Percentiles rank a stretch among this genome's conserved stretches.
Evolutionary conservation across 2,888 invertebrate genomes (phyloP).

Genomic region (Argyra leucocephala): DNA sequence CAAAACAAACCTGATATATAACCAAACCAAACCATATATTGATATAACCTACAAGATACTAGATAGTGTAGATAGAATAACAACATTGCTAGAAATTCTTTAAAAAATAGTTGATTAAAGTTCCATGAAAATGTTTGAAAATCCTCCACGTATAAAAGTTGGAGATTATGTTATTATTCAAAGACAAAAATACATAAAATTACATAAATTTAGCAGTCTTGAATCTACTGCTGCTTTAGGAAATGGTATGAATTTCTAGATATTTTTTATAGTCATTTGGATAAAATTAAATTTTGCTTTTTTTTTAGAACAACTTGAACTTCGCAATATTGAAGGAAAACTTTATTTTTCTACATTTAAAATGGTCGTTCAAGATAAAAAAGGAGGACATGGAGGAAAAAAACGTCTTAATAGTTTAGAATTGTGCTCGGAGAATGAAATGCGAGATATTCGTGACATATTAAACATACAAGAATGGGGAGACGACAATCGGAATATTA

Average conservation of each 20-base stretch:
- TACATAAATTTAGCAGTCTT: conserved; percentile 60
- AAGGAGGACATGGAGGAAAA: conserved; percentile 42
- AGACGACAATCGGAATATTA: conserved; percentile 73
- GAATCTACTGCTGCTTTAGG: conserved; percentile 57
- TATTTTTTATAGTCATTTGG: no score
- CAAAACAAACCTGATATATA: neutral
- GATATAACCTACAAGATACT: neutral
- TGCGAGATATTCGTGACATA: conserved; percentile 52
- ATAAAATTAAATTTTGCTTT: neutral
- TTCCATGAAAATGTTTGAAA: conserved; percentile 19
- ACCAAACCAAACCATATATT: neutral
- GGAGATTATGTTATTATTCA: conserved; percentile 69
- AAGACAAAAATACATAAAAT: conserved; percentile 65
- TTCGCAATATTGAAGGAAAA: conserved; percentile 57
- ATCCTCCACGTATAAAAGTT: conserved; percentile 46
- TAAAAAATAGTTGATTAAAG: neutral
- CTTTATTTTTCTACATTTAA: conserved; percentile 68
- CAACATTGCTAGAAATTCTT: no score
- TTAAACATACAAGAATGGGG: conserved; percentile 60
- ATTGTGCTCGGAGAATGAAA: conserved; percentile 44
- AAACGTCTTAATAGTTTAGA: conserved; percentile 49
- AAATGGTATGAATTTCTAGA: conserved; percentile 33
- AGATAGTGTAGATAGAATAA: neutral
- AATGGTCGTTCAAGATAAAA: conserved; percentile 52
- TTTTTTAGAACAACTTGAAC: conserved; percentile 51